These are phyloP conservation scores for Eonycteris spelaea DNA, from an alignment of 2,113 vertebrate species.

Conservation along the genomic window DNA sequence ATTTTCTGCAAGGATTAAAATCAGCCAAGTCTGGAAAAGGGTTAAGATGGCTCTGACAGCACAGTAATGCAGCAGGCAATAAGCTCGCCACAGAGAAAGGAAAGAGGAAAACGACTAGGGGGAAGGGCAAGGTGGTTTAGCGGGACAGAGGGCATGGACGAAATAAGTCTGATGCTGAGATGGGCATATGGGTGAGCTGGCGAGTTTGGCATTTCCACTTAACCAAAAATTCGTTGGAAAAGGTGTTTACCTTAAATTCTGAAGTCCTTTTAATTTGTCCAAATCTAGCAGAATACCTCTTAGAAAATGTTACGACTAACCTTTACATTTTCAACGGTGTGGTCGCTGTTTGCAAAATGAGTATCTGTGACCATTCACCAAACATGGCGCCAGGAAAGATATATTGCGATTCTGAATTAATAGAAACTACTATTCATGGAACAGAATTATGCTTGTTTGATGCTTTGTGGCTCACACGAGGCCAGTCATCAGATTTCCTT, in stretches of 20 bases:
- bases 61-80: background rate
- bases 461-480: background rate
- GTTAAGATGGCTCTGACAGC: background rate
- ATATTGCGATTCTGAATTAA: background rate
- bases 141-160: background rate
- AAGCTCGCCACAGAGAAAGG: background rate
- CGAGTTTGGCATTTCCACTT: background rate
- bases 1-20: background rate
- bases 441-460: background rate
- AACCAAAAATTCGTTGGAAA: background rate
- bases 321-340: background rate
- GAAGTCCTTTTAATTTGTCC: background rate
- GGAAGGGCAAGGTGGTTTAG: background rate
- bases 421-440: background rate
- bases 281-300: background rate
- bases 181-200: background rate
- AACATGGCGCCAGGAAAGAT: background rate
- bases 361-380: background rate
- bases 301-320: background rate
- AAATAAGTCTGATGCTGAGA: background rate
- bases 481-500: background rate
- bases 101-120: background rate
- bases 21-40: background rate
- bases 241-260: background rate
- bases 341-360: background rate